A percentile compares a stretch with the other conserved stretches of the same genome.
phyloP scores from a whole-genome alignment of 2,888 invertebrate genomes.

The Drosophila demipolita region DNA sequence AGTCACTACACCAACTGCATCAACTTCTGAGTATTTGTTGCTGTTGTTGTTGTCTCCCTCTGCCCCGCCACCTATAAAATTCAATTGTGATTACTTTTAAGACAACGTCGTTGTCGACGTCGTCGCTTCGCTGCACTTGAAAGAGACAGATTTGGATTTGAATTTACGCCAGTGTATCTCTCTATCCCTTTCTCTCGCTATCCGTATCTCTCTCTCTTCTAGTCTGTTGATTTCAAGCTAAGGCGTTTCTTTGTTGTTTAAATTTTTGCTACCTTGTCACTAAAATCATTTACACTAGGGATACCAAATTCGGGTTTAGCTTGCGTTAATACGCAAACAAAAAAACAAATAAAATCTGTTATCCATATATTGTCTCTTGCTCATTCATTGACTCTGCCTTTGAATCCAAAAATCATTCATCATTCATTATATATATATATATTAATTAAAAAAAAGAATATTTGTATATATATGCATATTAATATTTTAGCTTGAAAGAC shows the following conservation, averaged over 20 bases:
- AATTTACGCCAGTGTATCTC: slow-evolving; percentile 35
- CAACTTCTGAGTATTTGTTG: slow-evolving; percentile 23
- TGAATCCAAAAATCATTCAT: slow-evolving; percentile 52
- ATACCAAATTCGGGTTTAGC: slow-evolving; percentile 26
- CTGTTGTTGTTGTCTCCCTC: slow-evolving; percentile 4
- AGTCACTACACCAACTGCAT: slow-evolving; percentile 34
- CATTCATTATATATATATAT: not conserved
- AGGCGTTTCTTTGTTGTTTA: slow-evolving; percentile 52
- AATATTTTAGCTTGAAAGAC: not conserved
- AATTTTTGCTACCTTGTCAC: slow-evolving; percentile 44
- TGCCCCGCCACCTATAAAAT: slow-evolving; percentile 40
- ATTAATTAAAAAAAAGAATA: no score
- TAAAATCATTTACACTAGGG: slow-evolving; percentile 58
- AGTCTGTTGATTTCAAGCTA: slow-evolving; percentile 39
- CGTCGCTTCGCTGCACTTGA: slow-evolving; percentile 70
- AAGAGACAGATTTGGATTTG: slow-evolving; percentile 54
- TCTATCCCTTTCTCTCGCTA: slow-evolving; percentile 18
- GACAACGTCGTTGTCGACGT: slow-evolving; percentile 36
- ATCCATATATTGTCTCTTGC: slow-evolving; percentile 1
- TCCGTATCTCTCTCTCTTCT: slow-evolving; percentile 12
- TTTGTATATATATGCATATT: not conserved
- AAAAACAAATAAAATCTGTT: not conserved
- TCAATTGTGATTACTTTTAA: slow-evolving; percentile 75
- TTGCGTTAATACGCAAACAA: slow-evolving; percentile 22
- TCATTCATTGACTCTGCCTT: slow-evolving; percentile 36